Percentiles rank a stretch among this genome's conserved stretches.
These are phyloP conservation scores for Cotesia vestalis DNA, from an alignment of 1,140 invertebrate genomes.

Conservation along the genomic window DNA sequence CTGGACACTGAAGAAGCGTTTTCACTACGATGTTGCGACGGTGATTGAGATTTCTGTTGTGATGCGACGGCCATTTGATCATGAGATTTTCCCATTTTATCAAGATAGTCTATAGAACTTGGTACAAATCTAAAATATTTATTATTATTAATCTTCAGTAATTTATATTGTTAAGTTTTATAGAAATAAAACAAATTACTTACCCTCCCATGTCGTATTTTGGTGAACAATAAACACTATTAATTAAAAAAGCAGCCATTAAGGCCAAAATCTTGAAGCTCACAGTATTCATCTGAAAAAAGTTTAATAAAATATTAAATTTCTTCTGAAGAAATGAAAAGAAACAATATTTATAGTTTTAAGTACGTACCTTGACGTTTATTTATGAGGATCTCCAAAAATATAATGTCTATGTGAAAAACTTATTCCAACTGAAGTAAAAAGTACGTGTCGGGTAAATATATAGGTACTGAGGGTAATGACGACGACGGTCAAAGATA, in stretches of 20 bases:
- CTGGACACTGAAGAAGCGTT: conserved; percentile 37
- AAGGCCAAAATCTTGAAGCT: conserved; percentile 20
- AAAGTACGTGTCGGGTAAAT: conserved; percentile 43
- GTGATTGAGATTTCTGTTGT: conserved; percentile 37
- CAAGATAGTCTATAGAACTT: conserved; percentile 57
- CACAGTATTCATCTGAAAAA: conserved; percentile 32
- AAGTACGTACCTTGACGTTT: background rate
- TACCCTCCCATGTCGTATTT: conserved; percentile 59
- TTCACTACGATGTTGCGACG: conserved; percentile 34
- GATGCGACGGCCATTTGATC: conserved; percentile 58
- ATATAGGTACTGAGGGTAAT: conserved; percentile 55
- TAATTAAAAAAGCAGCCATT: conserved; percentile 31
- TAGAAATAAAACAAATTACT: background rate
- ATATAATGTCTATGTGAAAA: conserved; percentile 20
- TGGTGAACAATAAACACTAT: conserved; percentile 47
- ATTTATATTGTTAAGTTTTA: background rate
- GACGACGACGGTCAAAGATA: conserved; percentile 50
- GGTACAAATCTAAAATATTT: conserved; percentile 56
- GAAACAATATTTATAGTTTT: background rate
- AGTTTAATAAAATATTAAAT: background rate
- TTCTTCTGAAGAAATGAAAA: conserved; percentile 28
- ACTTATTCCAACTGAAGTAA: background rate
- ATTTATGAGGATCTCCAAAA: background rate
- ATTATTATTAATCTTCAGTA: background rate
- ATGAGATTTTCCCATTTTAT: conserved; percentile 51